These are phyloP conservation scores for Solenodon paradoxus DNA, from an alignment of 2,113 vertebrate genomes.

Conservation along the genomic window DNA sequence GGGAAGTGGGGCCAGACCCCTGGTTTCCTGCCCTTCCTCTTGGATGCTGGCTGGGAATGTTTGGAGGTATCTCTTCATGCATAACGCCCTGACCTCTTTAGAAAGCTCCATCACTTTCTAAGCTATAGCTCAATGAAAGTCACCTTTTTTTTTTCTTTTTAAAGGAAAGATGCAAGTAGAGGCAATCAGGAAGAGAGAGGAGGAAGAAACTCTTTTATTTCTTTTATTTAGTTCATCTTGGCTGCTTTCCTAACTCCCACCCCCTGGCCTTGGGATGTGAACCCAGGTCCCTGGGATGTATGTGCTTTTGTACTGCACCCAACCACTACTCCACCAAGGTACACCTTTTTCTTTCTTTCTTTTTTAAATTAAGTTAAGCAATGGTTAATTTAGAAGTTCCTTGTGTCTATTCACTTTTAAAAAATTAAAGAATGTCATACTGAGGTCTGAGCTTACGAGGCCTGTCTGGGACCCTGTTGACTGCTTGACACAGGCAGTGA, in stretches of 20 bases:
- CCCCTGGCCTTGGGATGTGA: too few species aligned
- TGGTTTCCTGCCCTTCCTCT: constrained; percentile 51
- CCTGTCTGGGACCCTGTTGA: neutral
- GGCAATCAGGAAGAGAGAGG: too few species aligned
- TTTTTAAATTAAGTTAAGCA: neutral
- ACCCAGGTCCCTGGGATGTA: too few species aligned
- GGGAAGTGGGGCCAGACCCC: constrained; percentile 38
- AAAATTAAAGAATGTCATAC: neutral
- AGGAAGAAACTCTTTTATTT: too few species aligned
- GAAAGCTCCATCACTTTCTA: neutral
- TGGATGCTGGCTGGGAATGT: neutral
- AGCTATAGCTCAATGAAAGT: neutral
- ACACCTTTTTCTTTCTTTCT: too few species aligned
- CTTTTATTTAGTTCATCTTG: neutral
- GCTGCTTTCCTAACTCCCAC: too few species aligned
- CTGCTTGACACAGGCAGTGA: neutral
- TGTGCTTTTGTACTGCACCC: too few species aligned
- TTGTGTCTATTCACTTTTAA: neutral
- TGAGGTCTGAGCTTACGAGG: neutral
- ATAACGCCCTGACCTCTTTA: neutral
- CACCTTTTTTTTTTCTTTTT: neutral
- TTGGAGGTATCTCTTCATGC: neutral
- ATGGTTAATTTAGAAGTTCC: neutral
- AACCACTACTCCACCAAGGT: too few species aligned
- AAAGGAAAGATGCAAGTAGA: too few species aligned